Evolutionary conservation across 2,888 invertebrate species (phyloP), one percentile per base, ranked within the genome.

Genomic region (Drosophila antonietae): DNA sequence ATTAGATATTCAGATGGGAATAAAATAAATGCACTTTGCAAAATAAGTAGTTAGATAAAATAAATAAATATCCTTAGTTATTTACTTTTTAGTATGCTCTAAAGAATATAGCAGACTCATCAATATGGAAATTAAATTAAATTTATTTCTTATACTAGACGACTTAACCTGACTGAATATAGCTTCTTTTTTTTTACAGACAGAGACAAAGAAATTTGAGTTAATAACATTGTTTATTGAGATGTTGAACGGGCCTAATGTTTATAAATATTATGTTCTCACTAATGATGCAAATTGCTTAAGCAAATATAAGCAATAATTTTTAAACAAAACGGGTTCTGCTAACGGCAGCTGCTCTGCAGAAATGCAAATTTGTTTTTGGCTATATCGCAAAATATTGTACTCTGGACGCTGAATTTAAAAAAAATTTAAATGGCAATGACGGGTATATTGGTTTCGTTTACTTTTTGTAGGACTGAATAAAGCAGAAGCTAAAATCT

Each of bases 261-360:
- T 55, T 77, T 77, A 63, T 60, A 43, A 55, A 75, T 51, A 46
- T 55, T 65, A 51, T 61, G 33, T 44, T 39, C 20, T 49, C 6
- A 60, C 58, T 79, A 68, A 80, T 78, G 68, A 78, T 78, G 79
- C 75, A 78, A 78, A 78, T 73, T 59, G 44, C 20, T 69, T 69
- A 67, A 67, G 20, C 73, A 73, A 78, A 78, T 72, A 52, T 9
- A 58, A 58, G 37, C 61, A 39, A 55, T 55, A 61, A 53, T 64
- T 60, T 78, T 63, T 3, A 9, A 28, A 8, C 28, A 28, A 73
- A 76, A 78, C 74, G 35, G 28, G 76, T 57, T 75, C 9, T 57
- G 28, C 18, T 37, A 46, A 51, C 66, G 20, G 14, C 71, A 51
- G 52, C 49, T 71, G 62, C 43, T 60, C 14, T 52, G 23, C 23